These are phyloP conservation scores for Myotis lucifugus DNA, from an alignment of 2,113 vertebrate species.

Conservation along the genomic window DNA sequence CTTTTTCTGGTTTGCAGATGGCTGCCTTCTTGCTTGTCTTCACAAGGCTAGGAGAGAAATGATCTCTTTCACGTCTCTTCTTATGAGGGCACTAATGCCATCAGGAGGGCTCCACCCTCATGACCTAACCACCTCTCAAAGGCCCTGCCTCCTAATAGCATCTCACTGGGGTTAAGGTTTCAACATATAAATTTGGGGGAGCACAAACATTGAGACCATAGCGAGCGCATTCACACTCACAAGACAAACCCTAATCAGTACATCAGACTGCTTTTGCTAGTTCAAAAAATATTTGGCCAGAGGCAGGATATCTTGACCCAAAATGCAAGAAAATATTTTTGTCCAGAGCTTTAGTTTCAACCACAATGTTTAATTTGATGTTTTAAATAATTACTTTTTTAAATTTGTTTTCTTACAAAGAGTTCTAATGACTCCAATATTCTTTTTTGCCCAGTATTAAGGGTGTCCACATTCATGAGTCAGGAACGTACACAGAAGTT, in stretches of 20 bases:
- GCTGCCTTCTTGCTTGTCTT: neutral
- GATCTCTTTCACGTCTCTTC: neutral
- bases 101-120: neutral
- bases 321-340: neutral
- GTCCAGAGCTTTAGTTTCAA: neutral
- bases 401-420: neutral
- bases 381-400: neutral
- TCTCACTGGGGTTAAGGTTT: neutral
- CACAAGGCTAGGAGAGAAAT: neutral
- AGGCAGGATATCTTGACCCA: neutral
- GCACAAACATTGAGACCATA: neutral
- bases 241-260: neutral
- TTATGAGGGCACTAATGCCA: neutral
- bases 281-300: neutral
- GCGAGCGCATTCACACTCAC: neutral
- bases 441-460: neutral
- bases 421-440: neutral
- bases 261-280: neutral
- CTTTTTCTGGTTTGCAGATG: neutral
- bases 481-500: neutral
- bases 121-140: neutral
- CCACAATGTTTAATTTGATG: neutral
- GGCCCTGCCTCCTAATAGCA: neutral
- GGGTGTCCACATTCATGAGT: neutral
- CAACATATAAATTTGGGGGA: neutral